phyloP scores from a whole-genome alignment of 2,797 vertebrate species.

The Euthynnus affinis region DNA sequence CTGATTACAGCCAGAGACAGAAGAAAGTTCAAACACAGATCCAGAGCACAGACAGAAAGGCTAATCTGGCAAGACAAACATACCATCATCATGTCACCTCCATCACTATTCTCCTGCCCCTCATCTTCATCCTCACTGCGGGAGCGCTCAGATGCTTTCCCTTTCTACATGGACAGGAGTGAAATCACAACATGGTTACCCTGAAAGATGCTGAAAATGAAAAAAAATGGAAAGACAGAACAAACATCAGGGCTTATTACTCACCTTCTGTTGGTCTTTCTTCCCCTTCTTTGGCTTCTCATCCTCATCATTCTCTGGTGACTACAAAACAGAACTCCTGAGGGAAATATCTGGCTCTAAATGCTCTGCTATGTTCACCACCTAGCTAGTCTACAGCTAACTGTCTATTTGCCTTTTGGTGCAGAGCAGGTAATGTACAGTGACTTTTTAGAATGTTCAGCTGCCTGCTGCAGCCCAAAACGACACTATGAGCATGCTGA shows the following conservation, averaged over 20 bases:
- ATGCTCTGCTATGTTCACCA: no score
- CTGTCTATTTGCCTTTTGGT: no score
- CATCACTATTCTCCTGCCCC: constrained; percentile 69
- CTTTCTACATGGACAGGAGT: constrained; percentile 63
- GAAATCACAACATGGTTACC: not conserved
- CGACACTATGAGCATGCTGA: no score
- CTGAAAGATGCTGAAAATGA: not conserved
- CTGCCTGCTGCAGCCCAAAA: no score
- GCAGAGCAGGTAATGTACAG: no score
- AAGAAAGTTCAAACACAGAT: not conserved
- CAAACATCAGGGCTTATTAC: not conserved
- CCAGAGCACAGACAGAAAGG: not conserved
- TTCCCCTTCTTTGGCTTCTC: constrained; percentile 68
- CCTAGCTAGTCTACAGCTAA: no score
- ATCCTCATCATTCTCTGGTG: constrained; percentile 52
- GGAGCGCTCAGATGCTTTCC: constrained; percentile 58
- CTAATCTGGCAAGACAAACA: not conserved
- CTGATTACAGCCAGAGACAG: constrained; percentile 45
- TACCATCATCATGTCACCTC: constrained; percentile 83
- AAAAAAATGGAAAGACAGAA: not conserved
- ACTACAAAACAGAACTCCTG: constrained; percentile 17
- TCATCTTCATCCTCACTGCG: constrained; percentile 76
- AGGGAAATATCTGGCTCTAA: no score
- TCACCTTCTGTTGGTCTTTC: constrained; percentile 69
- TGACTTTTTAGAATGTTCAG: no score